Base-by-base conservation (phyloP, 37 sponge, comb jelly and placozoan species). In the Spongilla lacustris region DNA sequence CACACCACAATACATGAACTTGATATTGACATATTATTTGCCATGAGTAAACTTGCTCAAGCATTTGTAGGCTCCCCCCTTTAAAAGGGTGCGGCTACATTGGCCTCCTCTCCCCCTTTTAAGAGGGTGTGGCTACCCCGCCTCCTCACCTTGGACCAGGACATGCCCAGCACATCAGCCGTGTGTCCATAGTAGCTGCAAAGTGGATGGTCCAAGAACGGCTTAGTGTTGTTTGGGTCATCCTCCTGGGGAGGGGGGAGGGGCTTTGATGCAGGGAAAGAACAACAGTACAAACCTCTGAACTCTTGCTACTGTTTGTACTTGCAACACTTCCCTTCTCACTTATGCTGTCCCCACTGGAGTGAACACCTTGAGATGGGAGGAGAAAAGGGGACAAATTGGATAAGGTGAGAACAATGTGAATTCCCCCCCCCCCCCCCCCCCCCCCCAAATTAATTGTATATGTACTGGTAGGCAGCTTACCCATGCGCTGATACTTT, bases 111-210 rank as follows among this genome's bases (percentile, higher is more conserved):
- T n/a, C n/a, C n/a, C n/a, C n/a, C n/a, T n/a, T n/a, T n/a, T n/a
- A n/a, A n/a, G n/a, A n/a, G n/a, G n/a, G n/a, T n/a, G n/a, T n/a
- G n/a, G n/a, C n/a, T n/a, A n/a, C n/a, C n/a, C n/a, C n/a, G n/a
- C 58, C 21, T 17, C 9, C 80, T 36, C 46, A 95, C 96, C 84
- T 94, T 97, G 23, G 98, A 97, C 98, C 98, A 97, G 27, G 96
- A 88, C 27, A 97, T 33, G 58, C 95, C 98, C 66, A 97, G 73
- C 9, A 97, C 85, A 74, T 97, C 98, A 28, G 96, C 93, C 32
- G 82, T 75, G 85, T 97, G 98, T 13, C 98, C 98, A 76, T 49
- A 66, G 68, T 95, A 97, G 22, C 73, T 69, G 66, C 96, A 95
- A 36, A 97, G 81, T 26, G 98, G 94, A 9, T 82, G 74, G n/a